A percentile compares a stretch with the other conserved stretches of the same genome.
Conservation (phyloP, 2,113 vertebrate species). For the Dasypus novemcinctus region DNA sequence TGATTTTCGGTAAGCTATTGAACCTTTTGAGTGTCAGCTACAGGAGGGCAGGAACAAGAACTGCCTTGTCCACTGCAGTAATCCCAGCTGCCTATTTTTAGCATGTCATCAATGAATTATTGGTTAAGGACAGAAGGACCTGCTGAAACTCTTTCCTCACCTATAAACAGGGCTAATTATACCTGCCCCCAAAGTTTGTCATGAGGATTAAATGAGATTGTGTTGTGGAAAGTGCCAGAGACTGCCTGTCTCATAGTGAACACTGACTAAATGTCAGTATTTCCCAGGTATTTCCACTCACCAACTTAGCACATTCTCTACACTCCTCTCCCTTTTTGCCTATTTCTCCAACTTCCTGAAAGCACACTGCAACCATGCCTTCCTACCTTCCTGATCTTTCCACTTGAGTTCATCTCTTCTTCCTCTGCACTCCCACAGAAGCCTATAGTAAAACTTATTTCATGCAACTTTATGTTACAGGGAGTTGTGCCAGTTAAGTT, state of each 20-base stretch:
- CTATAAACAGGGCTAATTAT: background rate
- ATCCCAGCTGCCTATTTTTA: background rate
- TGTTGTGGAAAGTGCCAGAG: background rate
- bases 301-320: background rate
- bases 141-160: background rate
- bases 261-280: background rate
- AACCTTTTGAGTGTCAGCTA: background rate
- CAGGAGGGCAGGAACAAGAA: background rate
- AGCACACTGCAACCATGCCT: background rate
- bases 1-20: background rate
- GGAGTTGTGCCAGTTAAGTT: background rate
- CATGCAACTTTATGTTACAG: background rate
- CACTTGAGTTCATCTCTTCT: background rate
- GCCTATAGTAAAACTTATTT: background rate
- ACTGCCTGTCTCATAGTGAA: background rate
- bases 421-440: background rate
- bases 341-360: background rate
- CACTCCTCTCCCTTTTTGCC: background rate
- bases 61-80: background rate
- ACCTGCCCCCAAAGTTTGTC: background rate
- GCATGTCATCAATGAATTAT: background rate
- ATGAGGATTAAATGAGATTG: conserved; percentile 1
- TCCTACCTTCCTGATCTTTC: background rate
- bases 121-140: background rate
- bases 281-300: background rate